Conservation (phyloP, 2,113 vertebrate genomes). For the Oryzias melastigma region DNA sequence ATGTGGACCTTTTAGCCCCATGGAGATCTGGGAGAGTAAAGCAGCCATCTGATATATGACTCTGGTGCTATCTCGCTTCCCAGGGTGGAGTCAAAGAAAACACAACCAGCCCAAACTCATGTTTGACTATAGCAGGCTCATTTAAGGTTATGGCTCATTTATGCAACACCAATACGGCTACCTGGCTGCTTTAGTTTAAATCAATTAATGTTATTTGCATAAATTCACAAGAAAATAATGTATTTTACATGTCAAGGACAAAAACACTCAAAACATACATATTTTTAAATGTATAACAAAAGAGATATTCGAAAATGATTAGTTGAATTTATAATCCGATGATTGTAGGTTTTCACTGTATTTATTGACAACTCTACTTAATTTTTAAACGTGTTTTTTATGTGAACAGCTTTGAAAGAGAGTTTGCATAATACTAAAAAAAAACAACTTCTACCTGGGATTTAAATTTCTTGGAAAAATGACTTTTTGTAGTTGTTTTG, state of each 20-base stretch:
- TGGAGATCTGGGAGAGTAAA: constrained; percentile 29
- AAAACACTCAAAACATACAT: no score
- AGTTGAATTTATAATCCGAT: no score
- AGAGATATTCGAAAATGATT: no score
- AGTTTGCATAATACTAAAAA: neutral
- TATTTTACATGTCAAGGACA: no score
- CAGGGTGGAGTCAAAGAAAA: constrained; percentile 13
- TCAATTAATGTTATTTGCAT: no score
- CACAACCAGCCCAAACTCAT: constrained; percentile 9
- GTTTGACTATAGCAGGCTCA: constrained; percentile 5
- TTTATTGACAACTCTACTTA: no score
- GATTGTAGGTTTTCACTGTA: no score
- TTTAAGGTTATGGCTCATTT: neutral
- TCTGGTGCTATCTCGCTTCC: constrained; percentile 25
- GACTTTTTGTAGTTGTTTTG: neutral
- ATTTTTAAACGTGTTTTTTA: no score
- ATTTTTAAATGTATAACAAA: no score
- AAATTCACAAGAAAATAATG: no score
- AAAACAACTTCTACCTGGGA: neutral
- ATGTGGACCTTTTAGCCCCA: constrained; percentile 11
- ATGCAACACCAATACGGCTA: neutral
- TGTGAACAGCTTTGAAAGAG: no score
- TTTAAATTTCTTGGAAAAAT: constrained; percentile 3
- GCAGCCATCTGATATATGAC: constrained; percentile 50
- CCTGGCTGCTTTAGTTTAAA: no score